Evolutionary conservation across 2,888 invertebrate genomes (phyloP).

Genomic region (Apamea epomidion): DNA sequence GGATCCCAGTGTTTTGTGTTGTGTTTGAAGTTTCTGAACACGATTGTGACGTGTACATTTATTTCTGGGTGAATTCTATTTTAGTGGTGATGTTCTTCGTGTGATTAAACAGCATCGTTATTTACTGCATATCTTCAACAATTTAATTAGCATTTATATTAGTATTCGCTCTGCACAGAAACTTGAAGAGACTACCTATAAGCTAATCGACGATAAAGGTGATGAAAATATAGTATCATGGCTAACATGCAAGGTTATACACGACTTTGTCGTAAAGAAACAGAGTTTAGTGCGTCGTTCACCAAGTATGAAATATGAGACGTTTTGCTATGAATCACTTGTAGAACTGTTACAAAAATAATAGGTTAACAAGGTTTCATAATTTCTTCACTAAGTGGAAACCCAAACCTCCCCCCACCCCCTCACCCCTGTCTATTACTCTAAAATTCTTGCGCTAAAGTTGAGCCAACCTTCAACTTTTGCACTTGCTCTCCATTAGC

Average conservation of each 20-base stretch:
- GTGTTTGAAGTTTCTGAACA: constrained; percentile 73
- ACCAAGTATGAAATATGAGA: constrained; percentile 46
- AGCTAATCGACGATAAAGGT: constrained; percentile 36
- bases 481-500: constrained; percentile 24
- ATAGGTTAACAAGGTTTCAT: not conserved
- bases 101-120: constrained; percentile 82
- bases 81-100: constrained; percentile 80
- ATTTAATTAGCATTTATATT: constrained; percentile 64
- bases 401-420: no score
- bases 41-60: constrained; percentile 79
- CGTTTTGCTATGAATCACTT: constrained; percentile 32
- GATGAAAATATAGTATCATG: constrained; percentile 47
- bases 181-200: constrained; percentile 31
- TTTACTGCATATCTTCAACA: constrained; percentile 69
- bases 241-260: constrained; percentile 42
- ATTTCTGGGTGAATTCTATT: constrained; percentile 86
- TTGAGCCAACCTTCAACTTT: constrained; percentile 21
- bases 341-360: constrained; percentile 1
- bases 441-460: not conserved
- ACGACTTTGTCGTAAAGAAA: constrained; percentile 34
- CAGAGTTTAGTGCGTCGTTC: constrained; percentile 34
- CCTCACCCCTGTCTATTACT: not conserved
- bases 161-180: constrained; percentile 44
- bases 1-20: constrained; percentile 71
- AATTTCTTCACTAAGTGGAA: not conserved